Base-by-base conservation (phyloP, 2,888 invertebrate species). In the Dryobota labecula region DNA sequence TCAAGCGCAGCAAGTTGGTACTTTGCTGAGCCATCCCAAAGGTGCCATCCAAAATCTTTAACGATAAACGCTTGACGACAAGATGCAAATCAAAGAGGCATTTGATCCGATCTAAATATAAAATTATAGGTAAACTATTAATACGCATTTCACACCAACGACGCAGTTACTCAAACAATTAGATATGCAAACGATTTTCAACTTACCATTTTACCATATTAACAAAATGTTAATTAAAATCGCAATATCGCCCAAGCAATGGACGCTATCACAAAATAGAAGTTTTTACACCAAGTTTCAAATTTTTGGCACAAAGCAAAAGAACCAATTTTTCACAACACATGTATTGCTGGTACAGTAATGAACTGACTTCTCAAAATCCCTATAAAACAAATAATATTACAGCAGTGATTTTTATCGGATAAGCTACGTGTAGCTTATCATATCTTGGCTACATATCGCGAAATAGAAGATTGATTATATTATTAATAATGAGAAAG, bases 371-470 rank as follows among this genome's bases (percentile, higher is more conserved):
- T 53, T 15, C 2, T 30, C 6, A 15, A 53, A 57, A 62, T 30
- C 2, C 43, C 24, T 45, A 67, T 41, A 41, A 56, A 60, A 49
- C 2, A 27, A 60, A 78, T 56, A 56, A 53, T 63, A 51, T 38
- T 51, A 30, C 45, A 36, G 47, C n/a, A 27, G 41, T 56, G 36
- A 69, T 69, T 64, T 18, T 18, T 64, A 65, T 65, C 74, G n/a
- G 18, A 61, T 38, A 63, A 61, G 24, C 27, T 33, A 54, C 30
- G 1, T n/a, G 38, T 15, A 24, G 3, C 24, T 60, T 73, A 78
- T 72, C 78, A 49, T 58, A 63, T 60, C 62, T 53, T 38, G n/a
- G 13, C n/a, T 30, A 33, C 38, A 51, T 51, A 60, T 66, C 57
- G 24, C n/a, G 11, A 4, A 27, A 66, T 15, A 1, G 6, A 36